Evolutionary conservation across 2,797 vertebrate species (phyloP).

Genomic region (Neopelma chrysocephalum): DNA sequence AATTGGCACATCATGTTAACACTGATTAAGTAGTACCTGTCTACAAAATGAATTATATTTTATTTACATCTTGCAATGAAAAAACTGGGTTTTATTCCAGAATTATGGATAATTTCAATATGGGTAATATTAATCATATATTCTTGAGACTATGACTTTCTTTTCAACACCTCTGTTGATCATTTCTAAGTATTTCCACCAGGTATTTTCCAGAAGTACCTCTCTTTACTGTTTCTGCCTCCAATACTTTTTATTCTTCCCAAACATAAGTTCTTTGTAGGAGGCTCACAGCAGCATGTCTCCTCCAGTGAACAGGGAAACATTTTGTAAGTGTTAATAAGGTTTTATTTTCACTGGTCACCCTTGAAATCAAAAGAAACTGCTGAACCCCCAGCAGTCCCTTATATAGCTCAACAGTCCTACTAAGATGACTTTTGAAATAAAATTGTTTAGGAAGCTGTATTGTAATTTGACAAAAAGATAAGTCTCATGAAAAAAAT

Average conservation of each 20-base stretch:
- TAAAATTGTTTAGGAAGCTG: background rate
- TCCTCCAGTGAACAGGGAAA: background rate
- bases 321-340: background rate
- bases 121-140: background rate
- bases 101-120: background rate
- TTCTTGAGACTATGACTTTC: background rate
- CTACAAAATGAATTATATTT: background rate
- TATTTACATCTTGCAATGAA: background rate
- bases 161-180: background rate
- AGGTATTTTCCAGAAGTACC: background rate
- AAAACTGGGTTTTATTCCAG: background rate
- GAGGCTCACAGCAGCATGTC: background rate
- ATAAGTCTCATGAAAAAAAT: background rate
- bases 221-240: background rate
- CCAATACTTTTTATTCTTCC: background rate
- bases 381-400: background rate
- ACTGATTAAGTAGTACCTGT: background rate
- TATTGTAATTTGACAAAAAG: background rate
- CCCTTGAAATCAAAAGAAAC: background rate
- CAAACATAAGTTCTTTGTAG: background rate
- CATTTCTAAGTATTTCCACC: background rate
- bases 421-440: background rate
- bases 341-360: background rate
- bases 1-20: background rate
- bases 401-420: background rate